Evolutionary conservation across 2,797 vertebrate genomes (phyloP).

Genomic region (Anguilla pacifica): DNA sequence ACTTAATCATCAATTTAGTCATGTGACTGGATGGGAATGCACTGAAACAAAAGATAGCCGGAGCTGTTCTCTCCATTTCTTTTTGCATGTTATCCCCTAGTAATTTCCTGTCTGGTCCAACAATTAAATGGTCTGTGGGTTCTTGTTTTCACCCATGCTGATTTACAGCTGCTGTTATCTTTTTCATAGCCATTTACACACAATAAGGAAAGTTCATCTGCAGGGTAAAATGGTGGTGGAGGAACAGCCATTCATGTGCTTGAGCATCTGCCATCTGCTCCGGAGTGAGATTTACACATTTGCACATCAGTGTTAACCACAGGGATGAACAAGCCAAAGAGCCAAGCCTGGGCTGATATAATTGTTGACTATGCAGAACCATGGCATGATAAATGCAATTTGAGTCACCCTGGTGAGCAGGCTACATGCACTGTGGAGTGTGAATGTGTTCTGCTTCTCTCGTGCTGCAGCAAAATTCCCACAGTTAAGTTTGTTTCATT

Average conservation of each 20-base stretch:
- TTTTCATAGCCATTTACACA: not conserved
- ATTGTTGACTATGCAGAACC: constrained; percentile 4
- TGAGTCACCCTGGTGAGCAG: not conserved
- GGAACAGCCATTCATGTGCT: not conserved
- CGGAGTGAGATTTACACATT: not conserved
- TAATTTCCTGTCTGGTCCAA: not conserved
- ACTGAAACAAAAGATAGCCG: not conserved
- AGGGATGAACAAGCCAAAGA: not conserved
- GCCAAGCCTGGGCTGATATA: not conserved
- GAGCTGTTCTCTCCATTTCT: not conserved
- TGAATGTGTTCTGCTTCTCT: not conserved
- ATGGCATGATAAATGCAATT: not conserved
- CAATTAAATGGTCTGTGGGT: no score
- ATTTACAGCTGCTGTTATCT: not conserved
- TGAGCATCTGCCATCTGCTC: not conserved
- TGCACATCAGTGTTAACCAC: constrained; percentile 7
- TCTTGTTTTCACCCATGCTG: not conserved
- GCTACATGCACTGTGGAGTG: no score
- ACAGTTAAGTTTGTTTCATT: not conserved
- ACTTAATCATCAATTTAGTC: not conserved
- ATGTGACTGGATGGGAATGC: not conserved
- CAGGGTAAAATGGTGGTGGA: not conserved
- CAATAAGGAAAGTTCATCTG: not conserved
- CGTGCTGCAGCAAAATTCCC: not conserved
- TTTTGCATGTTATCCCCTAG: not conserved